Evolutionary conservation across 2,888 invertebrate genomes (phyloP), one percentile per base, ranked within the genome.

Genomic region (Alcis repandata): DNA sequence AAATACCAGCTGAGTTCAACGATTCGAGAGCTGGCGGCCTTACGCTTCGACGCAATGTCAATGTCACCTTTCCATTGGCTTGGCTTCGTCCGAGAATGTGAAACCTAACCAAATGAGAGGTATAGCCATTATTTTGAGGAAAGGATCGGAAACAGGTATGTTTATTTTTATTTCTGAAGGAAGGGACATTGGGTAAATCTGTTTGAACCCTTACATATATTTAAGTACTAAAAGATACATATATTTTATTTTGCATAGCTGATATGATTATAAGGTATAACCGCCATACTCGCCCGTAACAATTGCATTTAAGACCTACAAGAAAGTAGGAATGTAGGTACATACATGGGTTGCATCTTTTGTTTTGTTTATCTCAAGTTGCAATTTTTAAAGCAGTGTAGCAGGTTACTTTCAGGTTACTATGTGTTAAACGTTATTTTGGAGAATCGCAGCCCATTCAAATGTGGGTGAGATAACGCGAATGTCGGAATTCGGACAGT

Each of bases 381-480:
- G 36, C 36, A 19, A 19, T 51, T 51, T 32, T 56, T 19, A 36
- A 22, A 19, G 45, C 27, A 15, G 45, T 45, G n/a, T 32, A 45
- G 33, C 56, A 20, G 36, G 58, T 58, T 33, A 20, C 33, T 45
- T 45, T 46, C 33, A 40, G 43, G 33, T 45, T 22, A n/a, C 33
- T 51, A 59, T 32, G 46, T 52, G 32, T 52, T 46, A 46, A 79
- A 72, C 72, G 73, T 77, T 72, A 76, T 79, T 74, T 81, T 78
- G 75, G 76, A 76, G 76, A 78, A 71, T 77, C 63, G 52, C 63
- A 57, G 36, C 48, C 69, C 72, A 74, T 68, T 79, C 75, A 79
- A 83, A 91, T 86, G 86, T 91, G 82, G 90, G 91, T 88, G 84
- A 88, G 79, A 72, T 89, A 90, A 87, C 89, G 87, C 81, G 84